Conservation (phyloP, 2,888 invertebrate genomes). For the Scaptomyza caliginosa region DNA sequence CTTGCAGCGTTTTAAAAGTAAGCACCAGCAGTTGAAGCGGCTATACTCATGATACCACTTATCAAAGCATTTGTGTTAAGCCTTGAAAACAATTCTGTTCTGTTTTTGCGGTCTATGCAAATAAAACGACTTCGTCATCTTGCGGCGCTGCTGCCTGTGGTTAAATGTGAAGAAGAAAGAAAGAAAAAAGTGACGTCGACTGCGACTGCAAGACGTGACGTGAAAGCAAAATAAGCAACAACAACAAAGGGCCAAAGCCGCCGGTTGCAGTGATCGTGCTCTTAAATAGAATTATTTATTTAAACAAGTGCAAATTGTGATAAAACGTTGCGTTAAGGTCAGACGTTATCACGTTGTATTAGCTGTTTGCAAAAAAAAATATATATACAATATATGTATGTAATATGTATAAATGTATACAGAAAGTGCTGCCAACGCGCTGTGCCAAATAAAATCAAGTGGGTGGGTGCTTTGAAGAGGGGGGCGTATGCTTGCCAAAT, state of each 20-base stretch:
- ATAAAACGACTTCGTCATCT: constrained; percentile 80
- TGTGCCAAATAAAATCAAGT: constrained; percentile 42
- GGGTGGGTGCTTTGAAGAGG: constrained; percentile 3
- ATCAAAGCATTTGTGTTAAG: constrained; percentile 4
- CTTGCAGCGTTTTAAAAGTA: constrained; percentile 49
- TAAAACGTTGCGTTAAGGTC: constrained; percentile 32
- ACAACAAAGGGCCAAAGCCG: constrained; percentile 53
- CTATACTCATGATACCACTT: not conserved
- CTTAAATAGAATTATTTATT: constrained; percentile 12
- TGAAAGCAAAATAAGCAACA: constrained; percentile 58
- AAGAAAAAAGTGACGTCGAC: constrained; percentile 52
- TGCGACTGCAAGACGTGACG: constrained; percentile 72
- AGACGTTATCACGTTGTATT: constrained; percentile 33
- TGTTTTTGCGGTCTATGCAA: constrained; percentile 54
- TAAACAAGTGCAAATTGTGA: constrained; percentile 47
- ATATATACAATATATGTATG: constrained; percentile 1
- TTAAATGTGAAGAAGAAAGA: constrained; percentile 30
- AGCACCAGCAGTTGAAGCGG: constrained; percentile 29
- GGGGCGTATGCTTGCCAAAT: constrained; percentile 53
- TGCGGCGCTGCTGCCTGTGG: constrained; percentile 40
- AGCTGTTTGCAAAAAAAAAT: constrained; percentile 12
- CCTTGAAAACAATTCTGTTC: constrained; percentile 13
- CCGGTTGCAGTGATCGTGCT: constrained; percentile 36
- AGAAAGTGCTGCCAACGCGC: constrained; percentile 45
- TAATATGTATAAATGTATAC: constrained; percentile 1